Evolutionary conservation across 2,888 invertebrate species (phyloP).

Genomic region (Machimus rusticus): DNA sequence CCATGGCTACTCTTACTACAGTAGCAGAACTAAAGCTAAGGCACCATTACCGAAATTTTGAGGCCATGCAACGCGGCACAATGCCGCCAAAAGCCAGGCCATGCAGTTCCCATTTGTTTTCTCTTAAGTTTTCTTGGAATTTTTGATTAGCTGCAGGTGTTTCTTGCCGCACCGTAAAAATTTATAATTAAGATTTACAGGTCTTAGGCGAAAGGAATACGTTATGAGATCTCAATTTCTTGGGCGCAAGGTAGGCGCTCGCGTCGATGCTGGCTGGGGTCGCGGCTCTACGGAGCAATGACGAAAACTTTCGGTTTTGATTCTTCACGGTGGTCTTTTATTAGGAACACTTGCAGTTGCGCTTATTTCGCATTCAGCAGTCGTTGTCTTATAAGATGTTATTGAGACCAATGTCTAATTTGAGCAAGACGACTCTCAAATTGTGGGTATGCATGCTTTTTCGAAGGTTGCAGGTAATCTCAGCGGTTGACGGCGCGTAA

Average conservation of each 20-base stretch:
- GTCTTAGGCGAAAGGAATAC: conserved; percentile 21
- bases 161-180: conserved; percentile 42
- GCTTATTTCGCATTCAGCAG: background rate
- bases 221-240: background rate
- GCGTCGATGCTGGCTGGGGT: background rate
- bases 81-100: conserved; percentile 24
- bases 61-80: conserved; percentile 21
- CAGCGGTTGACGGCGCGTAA: background rate
- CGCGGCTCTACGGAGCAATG: background rate
- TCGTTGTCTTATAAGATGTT: background rate
- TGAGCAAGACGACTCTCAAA: background rate
- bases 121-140: conserved; percentile 45
- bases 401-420: background rate
- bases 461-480: background rate
- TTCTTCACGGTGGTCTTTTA: background rate
- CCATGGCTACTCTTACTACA: conserved; percentile 19
- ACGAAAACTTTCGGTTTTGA: background rate
- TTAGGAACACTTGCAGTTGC: background rate
- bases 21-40: background rate
- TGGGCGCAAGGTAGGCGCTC: background rate
- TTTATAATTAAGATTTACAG: conserved; percentile 27
- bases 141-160: conserved; percentile 48
- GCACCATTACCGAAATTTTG: conserved; percentile 24
- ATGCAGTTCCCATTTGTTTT: conserved; percentile 44
- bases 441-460: background rate